Conservation (phyloP, 2,113 vertebrate species). For the Jaculus jaculus region DNA sequence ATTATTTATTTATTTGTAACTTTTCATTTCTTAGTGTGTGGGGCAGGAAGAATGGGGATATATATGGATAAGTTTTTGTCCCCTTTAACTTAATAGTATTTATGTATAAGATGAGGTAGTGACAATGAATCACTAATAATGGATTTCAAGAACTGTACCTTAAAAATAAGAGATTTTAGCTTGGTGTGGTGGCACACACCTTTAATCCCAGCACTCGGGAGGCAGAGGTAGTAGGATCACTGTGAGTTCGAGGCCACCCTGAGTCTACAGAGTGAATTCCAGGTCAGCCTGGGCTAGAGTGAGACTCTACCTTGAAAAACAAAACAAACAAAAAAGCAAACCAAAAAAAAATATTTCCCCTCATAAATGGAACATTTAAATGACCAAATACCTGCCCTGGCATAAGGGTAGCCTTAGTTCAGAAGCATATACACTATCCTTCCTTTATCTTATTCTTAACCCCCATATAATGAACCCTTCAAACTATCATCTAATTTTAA, state of each 20-base stretch:
- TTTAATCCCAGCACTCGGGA: no score
- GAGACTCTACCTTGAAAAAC: no score
- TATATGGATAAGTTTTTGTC: background rate
- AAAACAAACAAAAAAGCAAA: no score
- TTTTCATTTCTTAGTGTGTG: slow-evolving; percentile 14
- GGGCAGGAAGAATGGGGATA: background rate
- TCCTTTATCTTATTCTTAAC: background rate
- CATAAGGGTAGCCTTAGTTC: slow-evolving; percentile 12
- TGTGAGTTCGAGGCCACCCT: no score
- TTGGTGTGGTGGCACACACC: no score
- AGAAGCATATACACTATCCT: background rate
- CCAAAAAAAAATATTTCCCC: no score
- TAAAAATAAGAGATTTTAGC: slow-evolving; percentile 24
- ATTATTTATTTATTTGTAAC: slow-evolving; percentile 10
- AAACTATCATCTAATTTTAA: background rate
- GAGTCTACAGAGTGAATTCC: no score
- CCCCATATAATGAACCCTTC: background rate
- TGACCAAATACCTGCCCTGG: background rate
- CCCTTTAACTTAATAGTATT: slow-evolving; percentile 24
- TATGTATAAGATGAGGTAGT: background rate
- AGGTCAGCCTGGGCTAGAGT: no score
- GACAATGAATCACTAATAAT: background rate
- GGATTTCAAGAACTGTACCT: background rate
- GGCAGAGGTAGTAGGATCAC: no score
- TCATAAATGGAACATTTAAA: background rate